These are phyloP conservation scores for Alauda arvensis DNA, from an alignment of 2,797 vertebrate genomes.

Conservation along the genomic window DNA sequence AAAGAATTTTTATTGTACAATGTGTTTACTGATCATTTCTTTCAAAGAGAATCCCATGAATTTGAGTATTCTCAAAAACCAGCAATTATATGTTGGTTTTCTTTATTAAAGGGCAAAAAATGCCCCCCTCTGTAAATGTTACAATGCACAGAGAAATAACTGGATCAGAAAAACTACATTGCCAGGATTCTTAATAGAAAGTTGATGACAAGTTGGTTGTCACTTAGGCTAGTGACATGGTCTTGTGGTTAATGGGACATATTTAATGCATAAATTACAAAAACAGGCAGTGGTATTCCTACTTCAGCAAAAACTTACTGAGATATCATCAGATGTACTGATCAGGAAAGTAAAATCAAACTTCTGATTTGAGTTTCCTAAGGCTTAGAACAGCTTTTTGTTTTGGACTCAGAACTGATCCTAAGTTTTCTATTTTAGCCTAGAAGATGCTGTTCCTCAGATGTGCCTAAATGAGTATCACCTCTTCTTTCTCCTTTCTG, in stretches of 20 bases:
- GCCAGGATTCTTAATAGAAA: neutral
- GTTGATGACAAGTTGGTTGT: neutral
- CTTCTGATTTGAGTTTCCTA: neutral
- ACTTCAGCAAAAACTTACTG: neutral
- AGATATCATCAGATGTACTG: neutral
- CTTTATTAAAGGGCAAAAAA: neutral
- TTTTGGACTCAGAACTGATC: neutral
- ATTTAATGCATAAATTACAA: neutral
- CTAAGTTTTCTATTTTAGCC: slow-evolving; percentile 8
- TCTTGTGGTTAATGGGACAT: neutral
- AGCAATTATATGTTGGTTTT: neutral
- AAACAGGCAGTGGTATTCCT: neutral
- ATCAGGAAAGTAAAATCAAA: neutral
- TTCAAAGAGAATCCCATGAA: neutral
- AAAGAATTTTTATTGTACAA: neutral
- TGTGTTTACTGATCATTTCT: neutral
- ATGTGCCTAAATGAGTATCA: slow-evolving; percentile 90
- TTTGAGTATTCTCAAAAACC: neutral
- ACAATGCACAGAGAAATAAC: neutral
- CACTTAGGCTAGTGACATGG: neutral
- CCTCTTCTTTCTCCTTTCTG: slow-evolving; percentile 85
- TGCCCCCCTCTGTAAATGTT: neutral
- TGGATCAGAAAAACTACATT: neutral
- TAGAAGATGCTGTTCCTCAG: slow-evolving; percentile 1
- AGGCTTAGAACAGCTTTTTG: neutral